Base-by-base conservation (phyloP, 2,888 invertebrate genomes). In the Chrysomela aeneicollis region DNA sequence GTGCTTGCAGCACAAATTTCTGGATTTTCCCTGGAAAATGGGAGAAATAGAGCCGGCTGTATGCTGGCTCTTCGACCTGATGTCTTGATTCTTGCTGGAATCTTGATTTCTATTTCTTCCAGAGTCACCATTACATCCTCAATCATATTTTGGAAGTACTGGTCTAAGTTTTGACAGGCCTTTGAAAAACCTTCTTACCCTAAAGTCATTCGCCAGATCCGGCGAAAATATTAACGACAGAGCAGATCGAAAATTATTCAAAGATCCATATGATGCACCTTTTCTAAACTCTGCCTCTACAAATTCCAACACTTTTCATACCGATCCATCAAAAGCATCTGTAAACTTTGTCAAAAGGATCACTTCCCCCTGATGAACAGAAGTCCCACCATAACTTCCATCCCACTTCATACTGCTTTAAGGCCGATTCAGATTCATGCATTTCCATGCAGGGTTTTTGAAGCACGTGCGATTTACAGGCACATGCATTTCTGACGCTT, bases 31-130 rank as follows among this genome's bases (percentile, higher is more conserved):
- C 63, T 17, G 47, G 60, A 73, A 35, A 57, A 68, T 19, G 70
- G 69, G 3, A 73, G 35, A 26, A 52, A 19, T 26, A 72, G 37
- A 3, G 42, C 42, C 19, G 70, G 70, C 49, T 71, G 68, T 8
- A 15, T 15, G 50, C 49, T 10, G 10, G 35, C 47, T 18, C 51
- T 55, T 12, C n/a, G n/a, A n/a, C 26, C 10, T 5, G 71, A 67
- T 15, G 71, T 72, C 51, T 73, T 72, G 37, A 72, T 63, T 19
- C 61, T 30, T 35, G 71, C 71, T 3, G 73, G 61, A 19, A 74
- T 70, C 26, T 67, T 64, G 12, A 73, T 70, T 26, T 66, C 58
- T 10, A 69, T 59, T 19, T 53, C 52, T 21, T 35, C 32, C 18
- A 37, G 6, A 8, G 53, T 21, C 12, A 49, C 21, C 15, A 26